Percentiles rank a stretch among this genome's conserved stretches.
Conservation (phyloP, 2,113 vertebrate species). For the Clarias macrocephalus region DNA sequence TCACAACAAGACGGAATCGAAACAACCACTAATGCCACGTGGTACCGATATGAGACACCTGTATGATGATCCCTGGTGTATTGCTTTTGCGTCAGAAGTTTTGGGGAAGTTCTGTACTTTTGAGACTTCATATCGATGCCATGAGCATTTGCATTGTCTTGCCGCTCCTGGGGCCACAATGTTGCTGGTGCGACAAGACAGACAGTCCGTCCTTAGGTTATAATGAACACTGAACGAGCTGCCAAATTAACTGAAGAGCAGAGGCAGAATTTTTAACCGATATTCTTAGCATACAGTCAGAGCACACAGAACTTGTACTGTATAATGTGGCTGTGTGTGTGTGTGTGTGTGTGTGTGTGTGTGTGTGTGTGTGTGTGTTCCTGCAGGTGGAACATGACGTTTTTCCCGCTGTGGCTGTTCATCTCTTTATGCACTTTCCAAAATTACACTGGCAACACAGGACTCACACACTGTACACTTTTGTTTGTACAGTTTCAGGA, state of each 20-base stretch:
- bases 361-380: conserved; percentile 35
- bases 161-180: background rate
- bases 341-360: conserved; percentile 36
- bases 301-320: background rate
- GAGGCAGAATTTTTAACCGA: background rate
- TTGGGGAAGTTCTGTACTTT: background rate
- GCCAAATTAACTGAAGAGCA: background rate
- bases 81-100: background rate
- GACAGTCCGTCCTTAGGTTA: background rate
- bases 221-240: background rate
- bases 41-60: background rate
- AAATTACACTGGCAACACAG: background rate
- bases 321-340: conserved; percentile 1
- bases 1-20: background rate
- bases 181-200: background rate
- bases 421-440: conserved; percentile 17
- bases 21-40: background rate
- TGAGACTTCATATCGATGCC: background rate
- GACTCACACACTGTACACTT: background rate
- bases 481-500: background rate
- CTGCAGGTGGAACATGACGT: conserved; percentile 52
- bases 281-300: background rate
- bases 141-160: background rate
- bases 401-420: conserved; percentile 32
- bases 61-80: background rate